Evolutionary conservation across 2,797 vertebrate genomes (phyloP).

Genomic region (Hypotaenidia okinawae): DNA sequence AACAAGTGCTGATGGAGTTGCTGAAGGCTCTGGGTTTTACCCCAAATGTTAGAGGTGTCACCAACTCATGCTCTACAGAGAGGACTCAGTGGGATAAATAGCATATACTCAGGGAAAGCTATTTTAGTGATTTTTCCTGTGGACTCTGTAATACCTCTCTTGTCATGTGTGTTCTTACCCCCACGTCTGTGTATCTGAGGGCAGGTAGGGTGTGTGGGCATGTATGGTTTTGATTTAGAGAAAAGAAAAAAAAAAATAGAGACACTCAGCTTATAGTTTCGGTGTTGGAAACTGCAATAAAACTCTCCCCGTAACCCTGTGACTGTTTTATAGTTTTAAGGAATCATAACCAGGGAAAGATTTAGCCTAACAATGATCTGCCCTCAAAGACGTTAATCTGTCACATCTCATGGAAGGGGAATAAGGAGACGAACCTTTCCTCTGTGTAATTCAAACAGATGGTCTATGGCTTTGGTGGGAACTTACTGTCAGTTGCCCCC

Average conservation of each 20-base stretch:
- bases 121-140: not conserved
- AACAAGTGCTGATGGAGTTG: not conserved
- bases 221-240: slow-evolving; percentile 35
- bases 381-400: slow-evolving; percentile 58
- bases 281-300: slow-evolving; percentile 53
- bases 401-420: slow-evolving; percentile 44
- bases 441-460: slow-evolving; percentile 21
- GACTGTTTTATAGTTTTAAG: slow-evolving; percentile 65
- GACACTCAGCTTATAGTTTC: slow-evolving; percentile 5
- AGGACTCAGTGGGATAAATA: not conserved
- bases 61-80: not conserved
- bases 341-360: slow-evolving; percentile 59
- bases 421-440: not conserved
- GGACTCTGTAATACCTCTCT: not conserved
- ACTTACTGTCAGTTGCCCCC: not conserved
- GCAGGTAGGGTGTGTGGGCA: not conserved
- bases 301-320: slow-evolving; percentile 34
- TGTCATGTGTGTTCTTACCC: not conserved
- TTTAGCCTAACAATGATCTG: slow-evolving; percentile 54
- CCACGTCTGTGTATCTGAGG: not conserved
- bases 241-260: not conserved
- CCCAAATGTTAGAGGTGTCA: not conserved
- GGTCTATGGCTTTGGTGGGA: not conserved
- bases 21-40: not conserved
- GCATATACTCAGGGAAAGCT: not conserved